Evolutionary conservation across 2,888 invertebrate species (phyloP).

Genomic region (Ectemnius cavifrons): DNA sequence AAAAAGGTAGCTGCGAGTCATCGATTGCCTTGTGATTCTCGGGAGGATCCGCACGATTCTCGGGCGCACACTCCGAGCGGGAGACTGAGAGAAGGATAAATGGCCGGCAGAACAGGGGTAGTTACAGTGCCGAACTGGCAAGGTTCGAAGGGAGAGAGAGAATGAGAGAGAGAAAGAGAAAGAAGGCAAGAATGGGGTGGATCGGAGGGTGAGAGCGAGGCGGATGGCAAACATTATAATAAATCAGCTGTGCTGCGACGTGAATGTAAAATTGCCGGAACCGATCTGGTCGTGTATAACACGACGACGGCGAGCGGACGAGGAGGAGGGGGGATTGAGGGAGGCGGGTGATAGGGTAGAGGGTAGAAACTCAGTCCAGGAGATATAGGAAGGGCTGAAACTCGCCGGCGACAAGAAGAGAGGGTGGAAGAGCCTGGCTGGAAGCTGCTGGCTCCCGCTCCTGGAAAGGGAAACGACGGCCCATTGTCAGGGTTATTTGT

Average conservation of each 20-base stretch:
- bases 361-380: conserved; percentile 53
- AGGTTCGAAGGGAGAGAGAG: neutral
- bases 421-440: conserved; percentile 1
- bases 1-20: neutral
- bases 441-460: conserved; percentile 9
- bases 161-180: neutral
- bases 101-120: neutral
- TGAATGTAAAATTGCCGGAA: conserved; percentile 77
- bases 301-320: conserved; percentile 35
- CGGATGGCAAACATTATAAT: conserved; percentile 71
- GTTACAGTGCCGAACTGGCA: conserved; percentile 11
- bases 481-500: conserved; percentile 77
- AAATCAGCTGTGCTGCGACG: conserved; percentile 70
- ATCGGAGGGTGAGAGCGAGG: conserved; percentile 33
- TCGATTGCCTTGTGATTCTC: neutral
- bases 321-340: conserved; percentile 40
- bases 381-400: conserved; percentile 28
- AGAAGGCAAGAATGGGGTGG: neutral
- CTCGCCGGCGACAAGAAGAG: conserved; percentile 3
- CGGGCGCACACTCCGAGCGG: neutral
- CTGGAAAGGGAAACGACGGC: conserved; percentile 61
- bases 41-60: neutral
- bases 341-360: conserved; percentile 22
- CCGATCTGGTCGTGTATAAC: conserved; percentile 75
- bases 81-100: neutral